These are phyloP conservation scores for Eudyptes chrysolophus DNA, from an alignment of 2,113 vertebrate species.

Conservation along the genomic window DNA sequence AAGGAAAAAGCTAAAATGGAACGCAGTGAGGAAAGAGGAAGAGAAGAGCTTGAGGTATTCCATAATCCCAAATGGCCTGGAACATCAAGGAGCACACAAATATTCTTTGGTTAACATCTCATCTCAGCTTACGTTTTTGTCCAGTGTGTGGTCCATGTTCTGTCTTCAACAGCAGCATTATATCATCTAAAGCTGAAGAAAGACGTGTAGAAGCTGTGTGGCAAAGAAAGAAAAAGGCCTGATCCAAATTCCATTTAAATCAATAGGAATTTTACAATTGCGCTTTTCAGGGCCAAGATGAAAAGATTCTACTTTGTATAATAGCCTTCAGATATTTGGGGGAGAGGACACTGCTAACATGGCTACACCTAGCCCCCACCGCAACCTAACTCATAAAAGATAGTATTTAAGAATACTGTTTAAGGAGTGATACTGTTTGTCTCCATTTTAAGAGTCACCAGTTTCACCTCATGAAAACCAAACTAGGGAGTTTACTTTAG, in stretches of 20 bases:
- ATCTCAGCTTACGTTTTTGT: background rate
- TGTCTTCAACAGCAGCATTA: background rate
- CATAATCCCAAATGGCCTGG: background rate
- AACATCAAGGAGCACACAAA: background rate
- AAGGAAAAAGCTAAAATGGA: conserved; percentile 84
- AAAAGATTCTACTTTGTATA: background rate
- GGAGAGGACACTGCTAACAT: background rate
- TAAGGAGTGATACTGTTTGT: background rate
- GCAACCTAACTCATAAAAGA: background rate
- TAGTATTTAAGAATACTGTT: background rate
- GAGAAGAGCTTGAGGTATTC: conserved; percentile 89
- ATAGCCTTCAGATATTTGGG: background rate
- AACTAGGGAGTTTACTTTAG: background rate
- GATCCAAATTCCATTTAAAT: background rate
- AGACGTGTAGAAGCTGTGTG: background rate
- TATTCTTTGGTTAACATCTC: background rate
- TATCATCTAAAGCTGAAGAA: background rate
- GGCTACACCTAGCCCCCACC: background rate
- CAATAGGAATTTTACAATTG: background rate
- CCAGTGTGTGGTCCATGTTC: background rate
- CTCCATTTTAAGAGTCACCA: background rate
- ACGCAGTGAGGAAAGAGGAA: conserved; percentile 78
- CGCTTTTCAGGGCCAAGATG: background rate
- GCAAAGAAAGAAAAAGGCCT: background rate
- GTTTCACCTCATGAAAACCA: background rate